phyloP scores from a whole-genome alignment of 37 sponge, comb jelly and placozoan species.

The Chondrilla cf. caribensis region DNA sequence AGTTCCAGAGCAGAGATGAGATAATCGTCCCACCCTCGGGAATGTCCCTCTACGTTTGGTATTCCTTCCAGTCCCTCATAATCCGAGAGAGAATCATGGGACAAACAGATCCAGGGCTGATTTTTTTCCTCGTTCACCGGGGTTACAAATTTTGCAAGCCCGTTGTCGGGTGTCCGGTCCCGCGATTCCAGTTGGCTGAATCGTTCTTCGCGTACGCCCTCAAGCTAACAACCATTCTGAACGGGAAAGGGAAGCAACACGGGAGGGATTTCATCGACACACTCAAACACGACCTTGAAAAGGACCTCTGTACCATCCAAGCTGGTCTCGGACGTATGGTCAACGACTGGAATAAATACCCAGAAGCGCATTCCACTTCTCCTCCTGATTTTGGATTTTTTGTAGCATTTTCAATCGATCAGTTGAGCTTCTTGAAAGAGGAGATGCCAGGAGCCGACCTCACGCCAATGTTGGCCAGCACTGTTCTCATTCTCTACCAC shows the following conservation, averaged over 20 bases:
- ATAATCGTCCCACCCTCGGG: constrained; percentile 7
- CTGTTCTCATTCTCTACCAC: constrained; percentile 50
- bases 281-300: constrained; percentile 65
- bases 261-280: constrained; percentile 24
- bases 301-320: constrained; percentile 67
- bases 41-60: constrained; percentile 31
- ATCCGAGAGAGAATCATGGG: constrained; percentile 87
- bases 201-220: constrained; percentile 4
- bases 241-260: constrained; percentile 5
- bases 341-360: constrained; percentile 9
- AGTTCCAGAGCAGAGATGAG: constrained; percentile 44
- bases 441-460: constrained; percentile 46
- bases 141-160: constrained; percentile 25
- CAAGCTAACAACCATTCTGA: constrained; percentile 5
- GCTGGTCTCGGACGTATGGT: constrained; percentile 65
- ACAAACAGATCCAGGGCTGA: constrained; percentile 59
- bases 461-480: constrained; percentile 29
- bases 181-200: neutral
- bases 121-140: constrained; percentile 45
- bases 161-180: constrained; percentile 2
- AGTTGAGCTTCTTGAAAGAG: constrained; percentile 44
- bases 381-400: constrained; percentile 50
- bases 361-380: constrained; percentile 15
- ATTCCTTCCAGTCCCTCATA: constrained; percentile 61
- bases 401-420: constrained; percentile 54